A percentile compares a stretch with the other conserved stretches of the same genome.
Evolutionary conservation across 1,140 invertebrate species (phyloP).

Genomic region (Phymorhynchus buccinoides): DNA sequence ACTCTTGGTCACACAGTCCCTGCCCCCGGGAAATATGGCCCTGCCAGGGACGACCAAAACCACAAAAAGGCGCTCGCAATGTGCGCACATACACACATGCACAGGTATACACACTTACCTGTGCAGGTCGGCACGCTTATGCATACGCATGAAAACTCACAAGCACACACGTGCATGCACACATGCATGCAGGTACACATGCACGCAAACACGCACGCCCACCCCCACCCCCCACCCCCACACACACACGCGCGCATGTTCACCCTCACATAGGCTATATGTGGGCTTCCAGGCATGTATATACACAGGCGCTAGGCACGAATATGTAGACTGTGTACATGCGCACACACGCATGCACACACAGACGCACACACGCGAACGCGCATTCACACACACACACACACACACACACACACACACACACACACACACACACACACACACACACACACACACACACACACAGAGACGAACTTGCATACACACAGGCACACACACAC

Average conservation of each 20-base stretch:
- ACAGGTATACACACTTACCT: background rate
- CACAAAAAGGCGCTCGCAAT: background rate
- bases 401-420: constrained; percentile 19
- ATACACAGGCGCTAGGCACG: background rate
- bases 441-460: background rate
- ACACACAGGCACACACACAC: no score
- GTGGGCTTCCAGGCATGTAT: no score
- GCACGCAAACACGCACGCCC: background rate
- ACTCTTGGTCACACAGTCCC: constrained; percentile 60
- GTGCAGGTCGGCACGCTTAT: background rate
- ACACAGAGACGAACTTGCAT: no score
- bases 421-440: background rate
- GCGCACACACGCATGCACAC: background rate
- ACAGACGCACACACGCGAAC: background rate
- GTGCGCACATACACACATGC: background rate
- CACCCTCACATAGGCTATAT: constrained; percentile 6
- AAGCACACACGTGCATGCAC: constrained; percentile 10
- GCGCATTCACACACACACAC: constrained; percentile 13
- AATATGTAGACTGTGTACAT: background rate
- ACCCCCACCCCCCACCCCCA: background rate
- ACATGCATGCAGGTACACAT: constrained; percentile 3
- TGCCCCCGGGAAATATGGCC: constrained; percentile 69
- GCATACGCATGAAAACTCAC: background rate
- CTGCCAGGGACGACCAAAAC: constrained; percentile 44
- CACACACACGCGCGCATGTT: background rate